Conservation (phyloP, 2,888 invertebrate species). For the Ellobium chinense region DNA sequence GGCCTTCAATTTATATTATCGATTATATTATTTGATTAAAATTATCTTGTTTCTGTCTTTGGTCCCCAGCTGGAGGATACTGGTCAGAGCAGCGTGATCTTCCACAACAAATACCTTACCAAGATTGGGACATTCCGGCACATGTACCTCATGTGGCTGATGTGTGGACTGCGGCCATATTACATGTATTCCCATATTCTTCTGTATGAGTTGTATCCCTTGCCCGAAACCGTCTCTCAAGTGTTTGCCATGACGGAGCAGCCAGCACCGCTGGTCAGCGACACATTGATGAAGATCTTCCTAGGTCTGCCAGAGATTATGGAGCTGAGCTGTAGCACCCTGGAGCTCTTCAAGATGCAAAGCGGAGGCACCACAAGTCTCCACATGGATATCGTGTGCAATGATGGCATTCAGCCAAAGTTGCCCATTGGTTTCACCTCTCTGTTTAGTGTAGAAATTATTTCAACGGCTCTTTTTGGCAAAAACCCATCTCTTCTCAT, state of each 20-base stretch:
- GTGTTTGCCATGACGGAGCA: conserved; percentile 12
- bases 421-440: conserved; percentile 25
- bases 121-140: conserved; percentile 44
- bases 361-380: conserved; percentile 22
- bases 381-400: conserved; percentile 38
- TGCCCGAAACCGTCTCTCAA: conserved; percentile 32
- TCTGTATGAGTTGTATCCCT: conserved; percentile 35
- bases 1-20: not conserved
- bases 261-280: conserved; percentile 5
- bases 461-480: conserved; percentile 21
- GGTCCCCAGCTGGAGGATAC: conserved; percentile 13
- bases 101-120: conserved; percentile 35
- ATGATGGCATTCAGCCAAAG: conserved; percentile 35
- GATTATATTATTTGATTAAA: not conserved
- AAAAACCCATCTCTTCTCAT: conserved; percentile 36
- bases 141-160: conserved; percentile 43
- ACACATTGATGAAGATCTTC: conserved; percentile 33
- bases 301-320: conserved; percentile 39
- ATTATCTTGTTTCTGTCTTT: not conserved
- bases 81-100: conserved; percentile 2
- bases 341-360: conserved; percentile 30
- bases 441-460: conserved; percentile 40
- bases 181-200: conserved; percentile 35
- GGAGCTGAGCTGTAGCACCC: conserved; percentile 32
- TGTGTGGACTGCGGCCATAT: conserved; percentile 33